These are phyloP conservation scores for Sebastes taczanowskii DNA, from an alignment of 2,797 vertebrate genomes.

Conservation along the genomic window DNA sequence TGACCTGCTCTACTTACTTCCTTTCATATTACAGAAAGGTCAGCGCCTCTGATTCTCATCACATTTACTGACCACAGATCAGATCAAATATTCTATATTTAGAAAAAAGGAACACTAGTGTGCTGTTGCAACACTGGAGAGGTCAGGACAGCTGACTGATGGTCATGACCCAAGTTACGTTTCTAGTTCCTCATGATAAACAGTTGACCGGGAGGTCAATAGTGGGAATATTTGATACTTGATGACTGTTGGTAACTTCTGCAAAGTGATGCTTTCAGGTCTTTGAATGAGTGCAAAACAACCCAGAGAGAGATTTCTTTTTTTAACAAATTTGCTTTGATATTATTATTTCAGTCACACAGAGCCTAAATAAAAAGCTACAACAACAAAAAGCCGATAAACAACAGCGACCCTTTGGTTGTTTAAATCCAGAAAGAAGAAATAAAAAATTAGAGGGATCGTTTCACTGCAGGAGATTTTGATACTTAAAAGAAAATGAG, in stretches of 20 bases:
- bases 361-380: not conserved
- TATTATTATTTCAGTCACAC: not conserved
- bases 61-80: conserved; percentile 9
- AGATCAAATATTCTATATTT: not conserved
- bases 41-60: not conserved
- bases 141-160: conserved; percentile 38
- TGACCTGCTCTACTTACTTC: not conserved
- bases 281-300: conserved; percentile 60
- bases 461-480: not conserved
- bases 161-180: not conserved
- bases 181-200: not conserved
- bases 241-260: not conserved
- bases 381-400: not conserved
- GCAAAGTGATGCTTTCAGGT: conserved; percentile 30
- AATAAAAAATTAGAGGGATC: not conserved
- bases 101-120: not conserved
- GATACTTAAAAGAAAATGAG: conserved; percentile 2
- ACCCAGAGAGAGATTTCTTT: conserved; percentile 4
- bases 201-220: accelerated
- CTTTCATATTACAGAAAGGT: not conserved
- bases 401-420: conserved; percentile 2
- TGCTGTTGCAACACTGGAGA: not conserved
- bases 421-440: not conserved
- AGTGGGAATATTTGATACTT: not conserved
- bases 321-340: not conserved